These are phyloP conservation scores for sheep (Ovis aries) DNA, from an alignment of 2,113 vertebrate genomes.

Conservation along the genomic window DNA sequence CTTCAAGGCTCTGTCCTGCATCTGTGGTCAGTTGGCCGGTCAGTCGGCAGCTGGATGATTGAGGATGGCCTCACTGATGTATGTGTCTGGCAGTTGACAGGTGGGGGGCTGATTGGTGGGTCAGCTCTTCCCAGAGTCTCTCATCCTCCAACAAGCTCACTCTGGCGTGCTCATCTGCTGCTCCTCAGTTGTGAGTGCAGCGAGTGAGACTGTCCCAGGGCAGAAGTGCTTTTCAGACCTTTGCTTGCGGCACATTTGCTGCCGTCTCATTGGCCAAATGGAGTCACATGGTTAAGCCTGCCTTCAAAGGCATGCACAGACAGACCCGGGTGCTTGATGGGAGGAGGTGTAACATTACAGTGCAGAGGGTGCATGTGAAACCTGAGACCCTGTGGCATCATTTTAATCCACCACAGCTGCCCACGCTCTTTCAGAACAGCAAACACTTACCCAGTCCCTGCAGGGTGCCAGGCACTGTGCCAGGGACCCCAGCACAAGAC, in stretches of 20 bases:
- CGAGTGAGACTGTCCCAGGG: rapidly evolving
- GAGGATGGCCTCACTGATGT: background rate
- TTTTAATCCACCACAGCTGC: background rate
- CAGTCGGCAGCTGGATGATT: background rate
- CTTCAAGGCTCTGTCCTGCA: background rate
- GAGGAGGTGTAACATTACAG: background rate
- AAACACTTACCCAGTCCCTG: background rate
- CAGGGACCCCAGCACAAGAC: background rate
- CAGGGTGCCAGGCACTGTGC: background rate
- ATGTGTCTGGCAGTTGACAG: background rate
- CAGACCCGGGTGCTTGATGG: background rate
- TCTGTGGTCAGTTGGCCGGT: background rate
- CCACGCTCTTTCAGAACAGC: background rate
- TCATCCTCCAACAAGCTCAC: background rate
- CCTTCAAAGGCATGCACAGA: background rate
- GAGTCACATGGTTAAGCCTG: background rate
- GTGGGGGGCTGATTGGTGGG: background rate
- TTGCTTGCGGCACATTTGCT: background rate
- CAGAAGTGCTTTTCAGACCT: background rate
- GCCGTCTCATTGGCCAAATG: background rate
- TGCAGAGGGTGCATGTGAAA: rapidly evolving
- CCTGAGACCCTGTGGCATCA: background rate
- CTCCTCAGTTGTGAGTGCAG: background rate
- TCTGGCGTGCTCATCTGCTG: background rate
- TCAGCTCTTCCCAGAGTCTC: background rate